Percentiles rank a stretch among this genome's conserved stretches.
Conservation (phyloP, 35 echinoderm and acorn worm genomes). For the Apostichopus japonicus region DNA sequence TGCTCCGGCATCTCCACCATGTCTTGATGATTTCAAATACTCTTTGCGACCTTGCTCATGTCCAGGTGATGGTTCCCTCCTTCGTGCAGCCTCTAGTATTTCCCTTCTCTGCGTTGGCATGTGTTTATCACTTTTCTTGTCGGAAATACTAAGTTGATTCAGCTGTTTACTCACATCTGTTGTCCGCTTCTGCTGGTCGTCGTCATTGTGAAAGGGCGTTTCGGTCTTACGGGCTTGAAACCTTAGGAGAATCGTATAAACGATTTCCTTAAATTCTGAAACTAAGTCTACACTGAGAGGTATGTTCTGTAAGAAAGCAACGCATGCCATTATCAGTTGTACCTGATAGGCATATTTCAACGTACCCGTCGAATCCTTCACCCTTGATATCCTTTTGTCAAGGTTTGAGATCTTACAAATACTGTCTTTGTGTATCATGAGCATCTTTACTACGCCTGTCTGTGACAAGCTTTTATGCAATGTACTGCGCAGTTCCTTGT, state of each 20-base stretch:
- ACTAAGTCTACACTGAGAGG: not conserved
- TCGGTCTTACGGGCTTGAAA: not conserved
- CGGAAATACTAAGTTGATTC: not conserved
- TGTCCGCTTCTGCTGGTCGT: not conserved
- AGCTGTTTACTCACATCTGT: not conserved
- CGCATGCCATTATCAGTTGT: slow-evolving; percentile 8
- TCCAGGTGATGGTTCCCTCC: not conserved
- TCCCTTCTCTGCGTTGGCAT: not conserved
- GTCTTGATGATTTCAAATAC: not conserved
- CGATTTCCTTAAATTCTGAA: slow-evolving; percentile 15
- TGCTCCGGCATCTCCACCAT: not conserved
- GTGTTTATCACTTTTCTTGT: not conserved
- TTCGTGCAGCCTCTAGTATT: not conserved
- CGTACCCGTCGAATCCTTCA: no score
- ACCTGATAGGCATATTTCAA: not conserved
- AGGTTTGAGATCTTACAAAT: not conserved
- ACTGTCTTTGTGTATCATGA: not conserved
- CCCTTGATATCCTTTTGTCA: not conserved
- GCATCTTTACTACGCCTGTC: not conserved
- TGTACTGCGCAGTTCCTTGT: not conserved
- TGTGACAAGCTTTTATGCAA: not conserved
- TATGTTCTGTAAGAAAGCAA: slow-evolving; percentile 21
- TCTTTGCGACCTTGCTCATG: no score
- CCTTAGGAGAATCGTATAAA: not conserved
- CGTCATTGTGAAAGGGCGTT: not conserved